Base-by-base conservation (phyloP, 2,797 vertebrate species). In the Sebastiscus albofasciatus region DNA sequence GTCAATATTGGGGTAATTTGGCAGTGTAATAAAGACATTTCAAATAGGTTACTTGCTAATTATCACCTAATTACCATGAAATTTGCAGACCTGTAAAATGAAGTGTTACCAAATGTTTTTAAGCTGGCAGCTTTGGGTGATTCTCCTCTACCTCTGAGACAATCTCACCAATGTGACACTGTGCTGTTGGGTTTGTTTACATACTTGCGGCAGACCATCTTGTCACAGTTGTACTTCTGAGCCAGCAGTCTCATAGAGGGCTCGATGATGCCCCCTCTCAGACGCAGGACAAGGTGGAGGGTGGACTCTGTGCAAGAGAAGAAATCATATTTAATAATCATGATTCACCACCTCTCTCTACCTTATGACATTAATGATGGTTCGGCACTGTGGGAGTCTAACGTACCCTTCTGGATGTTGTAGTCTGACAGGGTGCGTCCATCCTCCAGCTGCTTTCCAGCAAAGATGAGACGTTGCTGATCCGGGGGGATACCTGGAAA, bases 201-300 rank as follows among this genome's bases (percentile, higher is more conserved):
- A 59, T 86, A 97, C 97, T 97, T 97, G 95, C 96, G 95, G 92
- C 97, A 97, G 90, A 98, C 96, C 97, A 97, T 98, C 79, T 97
- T 98, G 77, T 97, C 97, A 1, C 97, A 97, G 94, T 97, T 97
- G 95, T 96, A 97, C 36, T 97, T 98, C 91, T 97, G 96, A 54
- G 97, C 97, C 0, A 97, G 95, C 89, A 95, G 92, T 78, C 95
- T 96, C 22, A 98, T 94, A 27, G 97, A 97, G 1, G 97, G 96
- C 76, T 97, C 97, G 0, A 97, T 97, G 93, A 97, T 97, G 7
- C 96, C 97, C 0, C 97, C 97, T 2, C 96, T 93, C 72, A 97
- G 95, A 72, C 96, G 96, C 67, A 97, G 94, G 84, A 98, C 96
- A 84, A 97, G 79, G 81, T 97, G 97, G 10, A 97, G 94, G 18